phyloP scores from a whole-genome alignment of 2,888 invertebrate species.

The Teinopalpus imperialis region DNA sequence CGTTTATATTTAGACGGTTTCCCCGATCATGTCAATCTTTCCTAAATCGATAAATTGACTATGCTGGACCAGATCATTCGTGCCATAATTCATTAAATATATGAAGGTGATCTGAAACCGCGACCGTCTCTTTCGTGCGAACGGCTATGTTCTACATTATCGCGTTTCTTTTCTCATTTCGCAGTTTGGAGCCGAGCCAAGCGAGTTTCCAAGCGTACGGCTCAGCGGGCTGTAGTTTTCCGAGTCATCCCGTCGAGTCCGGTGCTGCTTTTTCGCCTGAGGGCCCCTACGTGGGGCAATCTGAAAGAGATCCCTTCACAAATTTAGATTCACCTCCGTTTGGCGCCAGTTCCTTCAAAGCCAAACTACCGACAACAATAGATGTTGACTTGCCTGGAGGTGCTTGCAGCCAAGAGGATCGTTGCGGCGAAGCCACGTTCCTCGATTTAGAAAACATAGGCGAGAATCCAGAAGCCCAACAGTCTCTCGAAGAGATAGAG shows the following conservation, averaged over 20 bases:
- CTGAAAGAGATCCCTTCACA: conserved; percentile 61
- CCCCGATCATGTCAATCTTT: conserved; percentile 69
- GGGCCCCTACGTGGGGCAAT: conserved; percentile 55
- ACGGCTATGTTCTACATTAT: conserved; percentile 68
- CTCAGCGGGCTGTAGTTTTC: conserved; percentile 78
- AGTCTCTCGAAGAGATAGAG: conserved; percentile 74
- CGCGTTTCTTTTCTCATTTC: conserved; percentile 80
- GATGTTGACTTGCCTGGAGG: conserved; percentile 38
- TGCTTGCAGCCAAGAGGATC: conserved; percentile 60
- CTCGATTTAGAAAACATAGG: conserved; percentile 69
- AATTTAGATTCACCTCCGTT: conserved; percentile 60
- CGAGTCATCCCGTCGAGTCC: conserved; percentile 73
- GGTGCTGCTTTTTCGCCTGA: conserved; percentile 62
- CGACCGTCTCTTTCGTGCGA: conserved; percentile 73
- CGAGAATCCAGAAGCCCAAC: conserved; percentile 53
- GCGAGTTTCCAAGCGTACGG: conserved; percentile 78
- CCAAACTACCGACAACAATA: conserved; percentile 47
- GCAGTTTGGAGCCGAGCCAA: conserved; percentile 83
- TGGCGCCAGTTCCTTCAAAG: conserved; percentile 49
- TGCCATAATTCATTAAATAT: conserved; percentile 75
- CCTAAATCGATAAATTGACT: conserved; percentile 66
- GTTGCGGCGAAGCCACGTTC: conserved; percentile 73
- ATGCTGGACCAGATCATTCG: conserved; percentile 72
- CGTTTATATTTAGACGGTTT: conserved; percentile 64
- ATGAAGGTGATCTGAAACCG: conserved; percentile 64